Evolutionary conservation across 2,888 invertebrate species (phyloP).

Genomic region (Hecatera dysodea): DNA sequence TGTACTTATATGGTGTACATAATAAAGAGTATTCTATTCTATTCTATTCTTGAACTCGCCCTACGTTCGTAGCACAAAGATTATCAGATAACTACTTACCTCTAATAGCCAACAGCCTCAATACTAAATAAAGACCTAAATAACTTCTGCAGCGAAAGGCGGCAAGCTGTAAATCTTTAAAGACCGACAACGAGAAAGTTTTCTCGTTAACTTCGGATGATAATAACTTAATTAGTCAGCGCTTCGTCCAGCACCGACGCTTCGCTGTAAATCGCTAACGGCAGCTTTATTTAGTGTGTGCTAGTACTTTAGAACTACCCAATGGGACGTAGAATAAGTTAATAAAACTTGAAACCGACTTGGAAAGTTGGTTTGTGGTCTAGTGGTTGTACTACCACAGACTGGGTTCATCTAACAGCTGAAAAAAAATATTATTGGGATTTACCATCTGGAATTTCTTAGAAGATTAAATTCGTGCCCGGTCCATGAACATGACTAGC

Average conservation of each 20-base stretch:
- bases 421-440: background rate
- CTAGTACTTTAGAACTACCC: slow-evolving; percentile 4
- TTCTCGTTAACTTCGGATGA: slow-evolving; percentile 49
- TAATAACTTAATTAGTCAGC: slow-evolving; percentile 49
- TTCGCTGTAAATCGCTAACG: slow-evolving; percentile 22
- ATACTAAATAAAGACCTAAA: background rate
- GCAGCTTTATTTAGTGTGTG: slow-evolving; percentile 17
- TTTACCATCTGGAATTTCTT: too few relatives aligned
- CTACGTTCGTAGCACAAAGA: too few relatives aligned
- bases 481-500: too few relatives aligned
- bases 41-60: too few relatives aligned
- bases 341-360: background rate
- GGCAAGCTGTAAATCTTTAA: slow-evolving; percentile 25
- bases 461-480: too few relatives aligned
- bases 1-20: too few relatives aligned
- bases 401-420: background rate
- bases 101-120: background rate
- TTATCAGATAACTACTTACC: too few relatives aligned
- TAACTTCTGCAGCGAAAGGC: slow-evolving; percentile 11
- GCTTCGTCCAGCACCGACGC: slow-evolving; percentile 19
- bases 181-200: slow-evolving; percentile 33
- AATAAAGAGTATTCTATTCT: too few relatives aligned
- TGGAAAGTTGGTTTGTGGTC: background rate
- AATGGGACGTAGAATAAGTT: background rate
- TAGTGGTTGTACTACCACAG: background rate